Conservation (phyloP, 1,140 invertebrate genomes). For the Conus ventricosus region DNA sequence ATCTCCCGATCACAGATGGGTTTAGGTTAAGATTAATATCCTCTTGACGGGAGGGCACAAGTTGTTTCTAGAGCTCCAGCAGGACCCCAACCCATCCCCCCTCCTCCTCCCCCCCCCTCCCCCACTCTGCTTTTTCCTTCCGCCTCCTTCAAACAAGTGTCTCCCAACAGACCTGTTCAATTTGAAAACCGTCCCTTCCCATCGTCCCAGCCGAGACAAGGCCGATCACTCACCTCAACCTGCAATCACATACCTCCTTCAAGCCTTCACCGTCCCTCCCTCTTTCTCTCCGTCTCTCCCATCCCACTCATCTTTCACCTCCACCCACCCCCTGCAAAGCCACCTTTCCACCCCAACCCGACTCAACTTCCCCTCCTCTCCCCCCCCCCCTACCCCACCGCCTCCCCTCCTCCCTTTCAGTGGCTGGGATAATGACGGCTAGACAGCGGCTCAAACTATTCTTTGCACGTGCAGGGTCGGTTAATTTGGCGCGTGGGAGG, state of each 20-base stretch:
- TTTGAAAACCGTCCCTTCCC: too few relatives aligned
- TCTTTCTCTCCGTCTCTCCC: too few relatives aligned
- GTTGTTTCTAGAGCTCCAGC: not conserved
- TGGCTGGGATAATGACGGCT: not conserved
- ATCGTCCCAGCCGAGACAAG: too few relatives aligned
- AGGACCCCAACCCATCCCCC: not conserved
- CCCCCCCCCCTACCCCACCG: not conserved
- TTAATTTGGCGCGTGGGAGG: slow-evolving; percentile 4
- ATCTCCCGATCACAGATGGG: too few relatives aligned
- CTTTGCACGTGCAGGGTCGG: not conserved
- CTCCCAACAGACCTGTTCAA: not conserved
- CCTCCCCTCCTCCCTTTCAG: not conserved
- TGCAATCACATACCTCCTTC: not conserved
- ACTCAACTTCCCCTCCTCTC: not conserved
- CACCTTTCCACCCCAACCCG: not conserved
- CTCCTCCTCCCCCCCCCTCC: not conserved
- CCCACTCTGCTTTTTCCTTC: not conserved
- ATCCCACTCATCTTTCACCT: too few relatives aligned
- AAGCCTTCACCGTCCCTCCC: not conserved
- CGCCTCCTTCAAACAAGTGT: not conserved
- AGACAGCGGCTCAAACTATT: not conserved
- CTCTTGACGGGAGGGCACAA: too few relatives aligned
- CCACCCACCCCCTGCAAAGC: not conserved
- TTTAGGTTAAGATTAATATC: too few relatives aligned
- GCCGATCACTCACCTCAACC: not conserved